These are phyloP conservation scores for Miniopterus natalensis DNA, from an alignment of 2,113 vertebrate species.

Conservation along the genomic window DNA sequence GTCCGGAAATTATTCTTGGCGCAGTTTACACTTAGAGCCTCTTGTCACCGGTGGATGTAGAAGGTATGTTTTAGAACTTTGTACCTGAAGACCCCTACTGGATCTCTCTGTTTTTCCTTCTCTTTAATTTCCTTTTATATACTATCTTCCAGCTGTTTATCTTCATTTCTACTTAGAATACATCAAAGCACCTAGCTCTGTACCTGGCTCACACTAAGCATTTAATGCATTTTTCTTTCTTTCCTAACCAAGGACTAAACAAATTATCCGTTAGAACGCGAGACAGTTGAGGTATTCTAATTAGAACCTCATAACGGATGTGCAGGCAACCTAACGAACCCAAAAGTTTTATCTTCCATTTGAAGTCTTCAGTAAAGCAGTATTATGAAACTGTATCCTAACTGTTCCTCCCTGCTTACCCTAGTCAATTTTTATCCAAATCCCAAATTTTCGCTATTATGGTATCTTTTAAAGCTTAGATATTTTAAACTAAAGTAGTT, in stretches of 20 bases:
- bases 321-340: not conserved
- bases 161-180: not conserved
- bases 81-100: not conserved
- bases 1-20: conserved; percentile 12
- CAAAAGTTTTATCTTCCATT: conserved; percentile 19
- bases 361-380: conserved; percentile 6
- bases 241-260: conserved; percentile 13
- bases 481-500: conserved; percentile 61
- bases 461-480: conserved; percentile 62
- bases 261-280: not conserved
- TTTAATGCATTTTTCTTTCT: conserved; percentile 19
- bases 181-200: not conserved
- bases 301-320: conserved; percentile 7
- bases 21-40: not conserved
- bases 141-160: not conserved
- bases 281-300: not conserved
- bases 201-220: not conserved
- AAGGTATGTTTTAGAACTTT: conserved; percentile 47
- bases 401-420: not conserved
- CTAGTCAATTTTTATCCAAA: conserved; percentile 34
- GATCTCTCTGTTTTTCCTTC: not conserved
- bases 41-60: not conserved
- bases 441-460: conserved; percentile 41
- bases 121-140: conserved; percentile 26
- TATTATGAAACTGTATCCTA: conserved; percentile 29